A percentile compares a stretch with the other conserved stretches of the same genome.
phyloP scores from a whole-genome alignment of 2,888 invertebrate genomes.

The Cordilura impudica region DNA sequence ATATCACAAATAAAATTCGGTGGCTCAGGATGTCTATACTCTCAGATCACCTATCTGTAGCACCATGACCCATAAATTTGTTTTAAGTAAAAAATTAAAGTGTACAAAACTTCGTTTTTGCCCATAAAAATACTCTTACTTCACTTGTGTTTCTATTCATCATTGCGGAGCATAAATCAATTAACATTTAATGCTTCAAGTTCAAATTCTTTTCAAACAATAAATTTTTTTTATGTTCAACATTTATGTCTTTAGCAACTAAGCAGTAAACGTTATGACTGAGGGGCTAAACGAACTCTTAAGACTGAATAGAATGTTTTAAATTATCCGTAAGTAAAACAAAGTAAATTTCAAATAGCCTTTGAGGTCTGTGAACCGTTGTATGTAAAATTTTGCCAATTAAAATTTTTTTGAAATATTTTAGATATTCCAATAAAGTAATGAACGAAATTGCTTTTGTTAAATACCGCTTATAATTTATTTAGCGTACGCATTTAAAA shows the following conservation, averaged over 20 bases:
- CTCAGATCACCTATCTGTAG: no score
- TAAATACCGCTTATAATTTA: not conserved
- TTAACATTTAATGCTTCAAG: constrained; percentile 44
- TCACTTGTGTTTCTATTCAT: constrained; percentile 6
- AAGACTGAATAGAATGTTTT: not conserved
- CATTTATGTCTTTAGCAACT: not conserved
- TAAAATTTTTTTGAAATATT: constrained; percentile 7
- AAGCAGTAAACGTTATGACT: not conserved
- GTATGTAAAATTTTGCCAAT: constrained; percentile 6
- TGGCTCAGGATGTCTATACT: no score
- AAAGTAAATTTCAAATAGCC: not conserved
- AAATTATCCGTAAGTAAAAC: not conserved
- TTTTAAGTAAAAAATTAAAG: no score
- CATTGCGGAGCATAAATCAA: constrained; percentile 45
- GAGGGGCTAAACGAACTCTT: not conserved
- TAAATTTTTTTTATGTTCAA: not conserved
- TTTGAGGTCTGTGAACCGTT: not conserved
- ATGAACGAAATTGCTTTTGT: not conserved
- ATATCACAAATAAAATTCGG: no score
- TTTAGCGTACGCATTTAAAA: not conserved
- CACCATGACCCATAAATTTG: no score
- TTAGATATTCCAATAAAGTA: not conserved
- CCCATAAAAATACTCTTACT: not conserved
- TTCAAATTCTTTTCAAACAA: constrained; percentile 21
- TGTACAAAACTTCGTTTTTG: no score